Percentiles rank a stretch among this genome's conserved stretches.
Conservation (phyloP, 2,797 vertebrate species). For the Craterocephalus amniculus region DNA sequence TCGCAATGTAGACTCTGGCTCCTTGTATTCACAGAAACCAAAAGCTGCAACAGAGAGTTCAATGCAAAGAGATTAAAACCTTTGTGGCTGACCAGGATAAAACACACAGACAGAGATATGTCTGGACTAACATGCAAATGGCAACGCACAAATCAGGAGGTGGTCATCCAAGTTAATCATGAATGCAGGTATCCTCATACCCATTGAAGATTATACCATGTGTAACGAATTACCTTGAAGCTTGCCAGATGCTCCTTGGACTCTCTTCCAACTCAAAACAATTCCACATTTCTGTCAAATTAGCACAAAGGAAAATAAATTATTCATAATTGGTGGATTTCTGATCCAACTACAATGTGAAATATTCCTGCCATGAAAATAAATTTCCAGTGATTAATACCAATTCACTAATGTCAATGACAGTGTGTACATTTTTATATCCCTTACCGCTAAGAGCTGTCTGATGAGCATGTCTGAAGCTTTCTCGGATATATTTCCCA, state of each 20-base stretch:
- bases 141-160: background rate
- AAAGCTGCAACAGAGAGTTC: conserved; percentile 85
- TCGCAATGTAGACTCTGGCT: conserved; percentile 95
- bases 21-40: conserved; percentile 99
- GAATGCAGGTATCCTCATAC: background rate
- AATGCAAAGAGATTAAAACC: conserved; percentile 1
- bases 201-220: background rate
- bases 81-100: background rate
- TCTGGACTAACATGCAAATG: background rate
- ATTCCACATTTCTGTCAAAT: conserved; percentile 96
- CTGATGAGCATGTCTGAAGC: conserved; percentile 98
- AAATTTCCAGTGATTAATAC: background rate
- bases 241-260: conserved; percentile 98
- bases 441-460: conserved; percentile 95
- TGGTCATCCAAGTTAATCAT: background rate
- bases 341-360: background rate
- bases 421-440: background rate
- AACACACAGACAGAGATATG: background rate
- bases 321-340: background rate
- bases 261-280: conserved; percentile 99
- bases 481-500: conserved; percentile 98
- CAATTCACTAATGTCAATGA: background rate
- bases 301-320: conserved; percentile 29
- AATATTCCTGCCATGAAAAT: background rate
- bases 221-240: conserved; percentile 89